Conservation (phyloP, 2,113 vertebrate genomes). For the Australoheros scitulus region DNA sequence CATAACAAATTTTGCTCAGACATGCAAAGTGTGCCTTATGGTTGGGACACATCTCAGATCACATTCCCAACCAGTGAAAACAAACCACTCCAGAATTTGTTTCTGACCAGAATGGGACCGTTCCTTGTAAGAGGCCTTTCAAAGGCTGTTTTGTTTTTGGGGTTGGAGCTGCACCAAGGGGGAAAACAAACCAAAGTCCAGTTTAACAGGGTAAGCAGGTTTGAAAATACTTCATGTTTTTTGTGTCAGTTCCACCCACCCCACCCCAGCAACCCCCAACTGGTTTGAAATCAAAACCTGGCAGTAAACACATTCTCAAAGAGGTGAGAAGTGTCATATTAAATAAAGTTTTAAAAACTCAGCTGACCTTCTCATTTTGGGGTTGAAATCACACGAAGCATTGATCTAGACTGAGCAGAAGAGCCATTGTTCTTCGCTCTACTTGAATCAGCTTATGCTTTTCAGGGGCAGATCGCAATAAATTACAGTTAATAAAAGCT, state of each 20-base stretch:
- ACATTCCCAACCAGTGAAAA: neutral
- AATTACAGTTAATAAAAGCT: conserved; percentile 52
- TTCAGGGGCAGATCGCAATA: conserved; percentile 42
- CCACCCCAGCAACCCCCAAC: too few species aligned
- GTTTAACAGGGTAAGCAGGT: neutral
- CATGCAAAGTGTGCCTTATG: conserved; percentile 14
- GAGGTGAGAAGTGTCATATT: neutral
- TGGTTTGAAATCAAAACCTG: neutral
- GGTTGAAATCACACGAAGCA: conserved; percentile 8
- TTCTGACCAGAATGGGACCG: neutral
- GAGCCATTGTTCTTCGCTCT: conserved; percentile 18
- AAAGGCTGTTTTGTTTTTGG: neutral
- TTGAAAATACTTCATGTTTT: neutral
- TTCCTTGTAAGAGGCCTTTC: neutral
- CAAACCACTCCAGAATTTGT: neutral
- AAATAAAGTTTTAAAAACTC: conserved; percentile 2
- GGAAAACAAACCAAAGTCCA: neutral
- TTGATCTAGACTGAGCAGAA: neutral
- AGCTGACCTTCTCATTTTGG: neutral
- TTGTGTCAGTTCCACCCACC: too few species aligned
- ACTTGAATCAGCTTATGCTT: conserved; percentile 40
- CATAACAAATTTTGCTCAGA: neutral
- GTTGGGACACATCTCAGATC: neutral
- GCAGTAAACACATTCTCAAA: conserved; percentile 11
- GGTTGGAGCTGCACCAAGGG: neutral